phyloP scores from a whole-genome alignment of 2,113 vertebrate species.

The Cryptotis parvus region DNA sequence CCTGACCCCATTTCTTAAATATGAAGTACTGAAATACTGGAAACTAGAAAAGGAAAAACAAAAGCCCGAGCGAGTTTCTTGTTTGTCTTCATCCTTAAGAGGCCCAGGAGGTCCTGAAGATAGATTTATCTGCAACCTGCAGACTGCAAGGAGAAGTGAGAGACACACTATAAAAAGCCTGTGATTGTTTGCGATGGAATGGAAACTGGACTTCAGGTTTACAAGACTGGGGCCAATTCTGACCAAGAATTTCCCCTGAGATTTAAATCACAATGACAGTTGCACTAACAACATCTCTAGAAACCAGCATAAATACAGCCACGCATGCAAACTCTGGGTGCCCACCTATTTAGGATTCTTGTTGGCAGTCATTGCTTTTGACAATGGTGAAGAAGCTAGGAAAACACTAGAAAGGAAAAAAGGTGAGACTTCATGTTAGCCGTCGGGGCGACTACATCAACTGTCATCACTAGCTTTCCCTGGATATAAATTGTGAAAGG shows the following conservation, averaged over 20 bases:
- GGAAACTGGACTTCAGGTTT: constrained; percentile 34
- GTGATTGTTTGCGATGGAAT: background rate
- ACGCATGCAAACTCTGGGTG: background rate
- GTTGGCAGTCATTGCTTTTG: background rate
- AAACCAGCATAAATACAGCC: background rate
- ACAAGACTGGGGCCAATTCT: constrained; percentile 42
- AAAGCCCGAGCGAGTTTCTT: background rate
- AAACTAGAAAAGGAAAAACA: background rate
- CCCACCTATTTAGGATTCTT: no score
- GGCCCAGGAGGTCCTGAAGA: background rate
- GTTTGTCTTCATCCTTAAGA: background rate
- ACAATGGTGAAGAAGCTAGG: background rate
- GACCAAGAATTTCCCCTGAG: constrained; percentile 21
- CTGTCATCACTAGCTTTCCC: background rate
- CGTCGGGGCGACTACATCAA: background rate
- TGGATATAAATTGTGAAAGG: no score
- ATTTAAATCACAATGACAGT: constrained; percentile 46
- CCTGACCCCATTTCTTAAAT: background rate
- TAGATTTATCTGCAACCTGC: background rate
- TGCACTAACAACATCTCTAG: background rate
- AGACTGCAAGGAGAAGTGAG: constrained; percentile 27
- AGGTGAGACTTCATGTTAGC: background rate
- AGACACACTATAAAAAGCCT: constrained; percentile 5
- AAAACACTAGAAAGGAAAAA: background rate
- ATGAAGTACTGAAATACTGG: background rate